A percentile compares a stretch with the other conserved stretches of the same genome.
Evolutionary conservation across 1,140 invertebrate genomes (phyloP).

Genomic region (Choristoneura fumiferana): DNA sequence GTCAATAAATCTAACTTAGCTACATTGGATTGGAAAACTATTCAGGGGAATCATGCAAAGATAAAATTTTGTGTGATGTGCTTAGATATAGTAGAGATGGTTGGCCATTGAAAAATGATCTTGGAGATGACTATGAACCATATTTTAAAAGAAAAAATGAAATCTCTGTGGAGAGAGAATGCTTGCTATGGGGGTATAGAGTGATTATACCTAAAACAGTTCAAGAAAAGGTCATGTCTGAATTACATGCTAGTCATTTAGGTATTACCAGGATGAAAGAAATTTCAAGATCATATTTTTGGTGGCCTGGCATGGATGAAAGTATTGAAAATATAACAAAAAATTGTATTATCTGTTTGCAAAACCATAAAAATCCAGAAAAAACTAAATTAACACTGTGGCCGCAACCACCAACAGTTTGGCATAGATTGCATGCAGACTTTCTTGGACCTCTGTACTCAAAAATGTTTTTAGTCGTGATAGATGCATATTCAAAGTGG

Average conservation of each 20-base stretch:
- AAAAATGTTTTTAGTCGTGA: slow-evolving; percentile 43
- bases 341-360: slow-evolving; percentile 19
- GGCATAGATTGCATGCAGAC: slow-evolving; percentile 42
- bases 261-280: neutral
- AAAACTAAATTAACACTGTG: slow-evolving; percentile 32
- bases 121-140: neutral
- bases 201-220: neutral
- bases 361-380: slow-evolving; percentile 26
- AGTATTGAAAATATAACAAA: neutral
- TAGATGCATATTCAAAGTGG: slow-evolving; percentile 44
- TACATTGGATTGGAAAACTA: neutral
- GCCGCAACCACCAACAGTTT: slow-evolving; percentile 33
- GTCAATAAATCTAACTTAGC: slow-evolving; percentile 24
- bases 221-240: neutral
- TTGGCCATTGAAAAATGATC: neutral
- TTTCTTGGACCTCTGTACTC: slow-evolving; percentile 41
- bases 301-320: neutral
- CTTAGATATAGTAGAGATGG: slow-evolving; percentile 3
- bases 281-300: neutral
- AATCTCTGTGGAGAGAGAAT: neutral
- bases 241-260: neutral
- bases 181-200: neutral
- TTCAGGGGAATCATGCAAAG: neutral
- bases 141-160: neutral
- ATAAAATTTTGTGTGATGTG: neutral